Evolutionary conservation across 2,113 vertebrate species (phyloP).

Genomic region (Daphoenositta chrysoptera): DNA sequence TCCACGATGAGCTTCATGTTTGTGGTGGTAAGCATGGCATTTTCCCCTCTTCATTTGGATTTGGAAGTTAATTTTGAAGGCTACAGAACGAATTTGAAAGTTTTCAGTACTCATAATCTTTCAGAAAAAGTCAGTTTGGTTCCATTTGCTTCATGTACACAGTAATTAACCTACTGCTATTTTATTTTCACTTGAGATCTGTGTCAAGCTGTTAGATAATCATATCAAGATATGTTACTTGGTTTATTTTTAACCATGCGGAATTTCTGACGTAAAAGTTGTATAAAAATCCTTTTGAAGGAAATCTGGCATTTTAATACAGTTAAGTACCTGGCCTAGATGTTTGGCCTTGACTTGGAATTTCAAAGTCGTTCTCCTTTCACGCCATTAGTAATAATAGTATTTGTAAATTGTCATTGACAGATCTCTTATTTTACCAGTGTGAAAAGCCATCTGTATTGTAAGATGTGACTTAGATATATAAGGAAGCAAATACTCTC

Average conservation of each 20-base stretch:
- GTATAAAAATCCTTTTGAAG: background rate
- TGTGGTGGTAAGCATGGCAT: constrained; percentile 79
- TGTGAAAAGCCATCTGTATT: background rate
- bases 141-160: background rate
- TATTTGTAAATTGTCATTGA: background rate
- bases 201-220: background rate
- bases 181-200: background rate
- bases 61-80: background rate
- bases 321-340: background rate
- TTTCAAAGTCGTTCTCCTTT: background rate
- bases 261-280: background rate
- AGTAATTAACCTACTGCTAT: background rate
- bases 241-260: background rate
- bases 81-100: background rate
- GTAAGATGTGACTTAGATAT: background rate
- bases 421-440: background rate
- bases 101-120: background rate
- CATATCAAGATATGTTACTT: background rate
- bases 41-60: background rate
- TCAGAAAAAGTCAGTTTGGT: background rate
- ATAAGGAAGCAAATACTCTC: background rate
- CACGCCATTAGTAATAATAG: background rate
- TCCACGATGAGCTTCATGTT: constrained; percentile 89
- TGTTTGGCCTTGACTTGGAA: background rate
- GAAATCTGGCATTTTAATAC: background rate